These are phyloP conservation scores for Lithobates pipiens DNA, from an alignment of 2,797 vertebrate species.

Conservation along the genomic window DNA sequence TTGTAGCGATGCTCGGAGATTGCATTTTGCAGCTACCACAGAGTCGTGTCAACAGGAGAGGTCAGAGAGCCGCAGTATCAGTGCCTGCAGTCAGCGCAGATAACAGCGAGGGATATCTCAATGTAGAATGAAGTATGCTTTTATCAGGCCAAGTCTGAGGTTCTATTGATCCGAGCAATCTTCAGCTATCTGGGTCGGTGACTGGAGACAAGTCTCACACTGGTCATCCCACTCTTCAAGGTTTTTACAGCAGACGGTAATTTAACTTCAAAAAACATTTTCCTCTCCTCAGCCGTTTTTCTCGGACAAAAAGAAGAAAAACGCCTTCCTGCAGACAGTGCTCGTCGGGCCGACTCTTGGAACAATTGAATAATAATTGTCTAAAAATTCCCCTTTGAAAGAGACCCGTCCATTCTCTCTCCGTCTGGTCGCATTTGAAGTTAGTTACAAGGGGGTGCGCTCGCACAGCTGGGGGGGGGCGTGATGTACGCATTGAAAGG, in stretches of 20 bases:
- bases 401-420: slow-evolving; percentile 12
- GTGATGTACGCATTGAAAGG: slow-evolving; percentile 17
- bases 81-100: slow-evolving; percentile 4
- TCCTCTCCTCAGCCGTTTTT: slow-evolving; percentile 3
- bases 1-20: background rate
- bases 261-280: slow-evolving; percentile 45
- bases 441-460: slow-evolving; percentile 9
- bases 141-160: slow-evolving; percentile 23
- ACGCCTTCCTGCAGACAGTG: slow-evolving; percentile 14
- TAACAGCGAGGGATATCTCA: slow-evolving; percentile 15
- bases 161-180: slow-evolving; percentile 38
- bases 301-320: slow-evolving; percentile 9
- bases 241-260: slow-evolving; percentile 30
- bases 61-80: slow-evolving; percentile 24
- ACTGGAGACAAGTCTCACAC: slow-evolving; percentile 21
- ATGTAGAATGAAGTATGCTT: slow-evolving; percentile 15
- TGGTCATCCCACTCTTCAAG: slow-evolving; percentile 23
- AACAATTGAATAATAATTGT: slow-evolving; percentile 45
- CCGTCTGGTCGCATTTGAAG: slow-evolving; percentile 14
- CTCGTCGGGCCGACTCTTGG: slow-evolving; percentile 27
- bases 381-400: slow-evolving; percentile 31
- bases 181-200: slow-evolving; percentile 20
- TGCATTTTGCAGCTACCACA: slow-evolving; percentile 7
- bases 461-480: background rate
- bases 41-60: slow-evolving; percentile 26